Conservation (phyloP, 2,888 invertebrate genomes). For the Scaptomyza cyrtandrae region DNA sequence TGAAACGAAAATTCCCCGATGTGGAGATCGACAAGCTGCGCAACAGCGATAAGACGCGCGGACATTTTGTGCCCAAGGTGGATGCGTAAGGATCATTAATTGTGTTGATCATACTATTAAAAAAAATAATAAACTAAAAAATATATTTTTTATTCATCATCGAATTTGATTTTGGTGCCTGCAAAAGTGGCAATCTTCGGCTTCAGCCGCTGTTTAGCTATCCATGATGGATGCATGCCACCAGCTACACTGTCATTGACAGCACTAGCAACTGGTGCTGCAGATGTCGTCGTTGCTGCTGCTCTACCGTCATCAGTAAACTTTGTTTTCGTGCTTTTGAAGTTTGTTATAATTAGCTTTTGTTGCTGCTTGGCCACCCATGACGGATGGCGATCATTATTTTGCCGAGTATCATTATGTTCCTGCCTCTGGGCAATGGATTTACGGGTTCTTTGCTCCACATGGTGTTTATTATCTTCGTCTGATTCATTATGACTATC, state of each 20-base stretch:
- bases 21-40: constrained; percentile 90
- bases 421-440: neutral
- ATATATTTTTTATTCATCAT: constrained; percentile 53
- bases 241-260: constrained; percentile 17
- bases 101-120: constrained; percentile 18
- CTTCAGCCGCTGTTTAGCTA: constrained; percentile 83
- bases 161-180: constrained; percentile 83
- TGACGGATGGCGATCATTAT: constrained; percentile 78
- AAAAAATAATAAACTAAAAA: constrained; percentile 40
- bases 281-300: constrained; percentile 1
- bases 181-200: constrained; percentile 80
- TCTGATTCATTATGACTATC: constrained; percentile 49
- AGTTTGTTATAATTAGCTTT: constrained; percentile 74
- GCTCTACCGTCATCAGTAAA: constrained; percentile 73
- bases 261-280: neutral
- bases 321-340: constrained; percentile 81
- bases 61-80: constrained; percentile 86
- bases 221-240: constrained; percentile 83
- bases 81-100: constrained; percentile 46
- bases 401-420: neutral
- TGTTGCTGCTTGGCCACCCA: constrained; percentile 82
- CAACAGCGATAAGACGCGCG: constrained; percentile 86
- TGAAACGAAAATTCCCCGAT: constrained; percentile 90
- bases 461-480: constrained; percentile 22
- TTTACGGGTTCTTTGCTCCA: constrained; percentile 46